Evolutionary conservation across 2,888 invertebrate species (phyloP).

Genomic region (Agriopis aurantiaria): DNA sequence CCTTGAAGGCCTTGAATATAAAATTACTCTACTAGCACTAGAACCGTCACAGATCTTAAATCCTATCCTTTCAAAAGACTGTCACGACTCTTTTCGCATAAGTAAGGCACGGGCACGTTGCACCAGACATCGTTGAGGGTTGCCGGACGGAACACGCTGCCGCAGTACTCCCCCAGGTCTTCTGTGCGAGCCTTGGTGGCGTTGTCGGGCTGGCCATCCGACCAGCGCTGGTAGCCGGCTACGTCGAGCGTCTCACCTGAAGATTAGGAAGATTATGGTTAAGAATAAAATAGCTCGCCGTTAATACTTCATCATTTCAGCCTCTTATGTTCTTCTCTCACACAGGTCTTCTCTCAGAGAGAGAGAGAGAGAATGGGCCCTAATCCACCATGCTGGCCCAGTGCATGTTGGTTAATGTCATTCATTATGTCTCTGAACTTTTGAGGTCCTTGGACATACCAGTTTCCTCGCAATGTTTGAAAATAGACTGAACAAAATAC

Average conservation of each 20-base stretch:
- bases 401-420: too few species aligned
- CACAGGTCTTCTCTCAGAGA: too few species aligned
- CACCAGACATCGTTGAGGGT: slow-evolving; percentile 59
- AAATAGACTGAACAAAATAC: too few species aligned
- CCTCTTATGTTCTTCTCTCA: too few species aligned
- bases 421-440: too few species aligned
- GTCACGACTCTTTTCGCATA: slow-evolving; percentile 38
- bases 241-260: slow-evolving; percentile 56
- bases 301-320: too few species aligned
- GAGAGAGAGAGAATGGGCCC: too few species aligned
- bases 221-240: slow-evolving; percentile 61
- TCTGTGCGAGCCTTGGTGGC: slow-evolving; percentile 26
- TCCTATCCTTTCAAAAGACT: slow-evolving; percentile 24
- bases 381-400: too few species aligned
- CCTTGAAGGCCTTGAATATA: background rate
- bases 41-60: background rate
- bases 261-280: slow-evolving; percentile 8
- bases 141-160: slow-evolving; percentile 52
- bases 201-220: slow-evolving; percentile 57
- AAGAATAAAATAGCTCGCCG: too few species aligned
- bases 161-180: slow-evolving; percentile 55
- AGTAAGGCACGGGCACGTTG: slow-evolving; percentile 35
- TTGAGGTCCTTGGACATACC: too few species aligned
- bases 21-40: background rate
- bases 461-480: too few species aligned